phyloP scores from a whole-genome alignment of 1,140 invertebrate species.

The Globodera ellingtonae region DNA sequence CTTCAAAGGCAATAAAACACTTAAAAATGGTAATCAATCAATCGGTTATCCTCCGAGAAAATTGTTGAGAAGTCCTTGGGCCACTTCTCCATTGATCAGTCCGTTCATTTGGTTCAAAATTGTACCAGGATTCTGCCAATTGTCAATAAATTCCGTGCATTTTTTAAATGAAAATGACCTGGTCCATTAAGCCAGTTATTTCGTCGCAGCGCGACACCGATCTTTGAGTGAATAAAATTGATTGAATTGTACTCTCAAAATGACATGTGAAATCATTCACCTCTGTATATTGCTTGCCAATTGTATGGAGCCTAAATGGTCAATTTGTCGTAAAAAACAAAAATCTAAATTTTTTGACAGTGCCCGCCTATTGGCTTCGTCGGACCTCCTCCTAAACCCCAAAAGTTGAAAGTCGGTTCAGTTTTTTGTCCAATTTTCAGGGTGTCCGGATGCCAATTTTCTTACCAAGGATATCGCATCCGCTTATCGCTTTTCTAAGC shows the following conservation, averaged over 20 bases:
- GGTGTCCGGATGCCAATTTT: too few species aligned
- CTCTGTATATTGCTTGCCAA: slow-evolving; percentile 56
- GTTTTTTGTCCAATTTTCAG: too few species aligned
- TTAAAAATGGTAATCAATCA: background rate
- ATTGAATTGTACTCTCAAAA: background rate
- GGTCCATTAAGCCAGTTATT: slow-evolving; percentile 60
- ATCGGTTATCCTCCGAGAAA: slow-evolving; percentile 46
- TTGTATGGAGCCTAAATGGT: slow-evolving; percentile 51
- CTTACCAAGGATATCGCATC: slow-evolving; percentile 58
- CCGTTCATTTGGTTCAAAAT: slow-evolving; percentile 57
- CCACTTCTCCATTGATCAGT: slow-evolving; percentile 62
- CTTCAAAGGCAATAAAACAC: background rate
- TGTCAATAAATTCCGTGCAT: slow-evolving; percentile 17
- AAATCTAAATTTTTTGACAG: too few species aligned
- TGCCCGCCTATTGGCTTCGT: too few species aligned
- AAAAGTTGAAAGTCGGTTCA: too few species aligned
- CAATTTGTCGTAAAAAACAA: too few species aligned
- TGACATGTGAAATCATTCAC: background rate
- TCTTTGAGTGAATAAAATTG: slow-evolving; percentile 32
- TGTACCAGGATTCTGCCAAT: slow-evolving; percentile 55
- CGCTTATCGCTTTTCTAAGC: slow-evolving; percentile 53
- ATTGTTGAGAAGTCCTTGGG: slow-evolving; percentile 63
- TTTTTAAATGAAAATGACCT: slow-evolving; percentile 47
- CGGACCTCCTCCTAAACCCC: too few species aligned
- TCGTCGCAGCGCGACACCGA: slow-evolving; percentile 59